Percentiles rank a stretch among this genome's conserved stretches.
Conservation (phyloP, 2,888 invertebrate genomes). For the Carabus problematicus region DNA sequence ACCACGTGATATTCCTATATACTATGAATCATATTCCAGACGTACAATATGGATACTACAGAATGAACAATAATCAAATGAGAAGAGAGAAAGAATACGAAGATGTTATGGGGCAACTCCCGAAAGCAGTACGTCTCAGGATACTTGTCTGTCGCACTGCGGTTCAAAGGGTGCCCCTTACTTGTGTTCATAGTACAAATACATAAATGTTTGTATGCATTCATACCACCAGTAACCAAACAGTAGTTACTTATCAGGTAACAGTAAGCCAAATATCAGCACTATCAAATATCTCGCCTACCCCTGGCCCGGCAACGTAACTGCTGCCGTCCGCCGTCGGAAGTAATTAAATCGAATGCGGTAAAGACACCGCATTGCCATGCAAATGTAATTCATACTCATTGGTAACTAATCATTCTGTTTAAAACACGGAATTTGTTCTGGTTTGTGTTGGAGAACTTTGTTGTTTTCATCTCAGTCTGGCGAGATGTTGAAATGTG, state of each 20-base stretch:
- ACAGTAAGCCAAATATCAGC: not conserved
- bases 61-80: not conserved
- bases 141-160: slow-evolving; percentile 42
- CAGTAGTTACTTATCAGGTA: no score
- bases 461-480: no score
- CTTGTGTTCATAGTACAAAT: not conserved
- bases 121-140: slow-evolving; percentile 39
- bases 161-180: slow-evolving; percentile 25
- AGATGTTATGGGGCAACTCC: slow-evolving; percentile 5
- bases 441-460: no score
- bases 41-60: no score
- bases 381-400: slow-evolving; percentile 38
- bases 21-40: not conserved
- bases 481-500: no score
- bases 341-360: slow-evolving; percentile 26
- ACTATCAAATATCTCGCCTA: not conserved
- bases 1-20: no score
- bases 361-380: slow-evolving; percentile 27
- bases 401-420: slow-evolving; percentile 29
- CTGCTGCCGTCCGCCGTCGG: not conserved
- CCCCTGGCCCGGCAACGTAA: slow-evolving; percentile 1
- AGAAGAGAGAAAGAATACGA: not conserved
- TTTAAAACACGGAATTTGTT: slow-evolving; percentile 4
- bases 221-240: no score
- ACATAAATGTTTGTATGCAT: no score